These are phyloP conservation scores for Drosophila watanabei DNA, from an alignment of 1,140 invertebrate species.

Conservation along the genomic window DNA sequence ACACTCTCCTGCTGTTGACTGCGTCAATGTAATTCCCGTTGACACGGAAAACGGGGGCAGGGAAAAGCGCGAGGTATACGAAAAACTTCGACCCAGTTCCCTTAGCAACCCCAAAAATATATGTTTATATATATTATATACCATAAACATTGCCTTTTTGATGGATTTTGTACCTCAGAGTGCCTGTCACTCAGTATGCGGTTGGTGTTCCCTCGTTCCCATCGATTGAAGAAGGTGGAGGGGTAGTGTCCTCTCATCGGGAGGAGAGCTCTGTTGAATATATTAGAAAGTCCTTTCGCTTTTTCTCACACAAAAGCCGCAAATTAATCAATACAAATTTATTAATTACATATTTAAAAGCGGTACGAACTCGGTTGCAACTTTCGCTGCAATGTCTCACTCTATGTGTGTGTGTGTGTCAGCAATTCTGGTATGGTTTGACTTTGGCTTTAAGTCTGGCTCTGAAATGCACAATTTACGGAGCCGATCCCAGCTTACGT, in stretches of 20 bases:
- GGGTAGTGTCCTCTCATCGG: slow-evolving; percentile 19
- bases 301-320: slow-evolving; percentile 34
- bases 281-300: slow-evolving; percentile 57
- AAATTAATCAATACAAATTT: slow-evolving; percentile 57
- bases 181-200: slow-evolving; percentile 37
- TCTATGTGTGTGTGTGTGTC: slow-evolving; percentile 27
- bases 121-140: slow-evolving; percentile 14
- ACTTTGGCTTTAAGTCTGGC: slow-evolving; percentile 34
- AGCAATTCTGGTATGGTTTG: slow-evolving; percentile 50
- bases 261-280: slow-evolving; percentile 33
- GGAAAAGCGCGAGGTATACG: neutral
- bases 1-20: slow-evolving; percentile 32
- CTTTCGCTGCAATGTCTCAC: slow-evolving; percentile 44
- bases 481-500: slow-evolving; percentile 59
- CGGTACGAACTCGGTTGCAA: slow-evolving; percentile 23
- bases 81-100: slow-evolving; percentile 17
- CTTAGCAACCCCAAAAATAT: slow-evolving; percentile 39
- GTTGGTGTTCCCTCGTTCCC: slow-evolving; percentile 6
- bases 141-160: slow-evolving; percentile 9
- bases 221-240: slow-evolving; percentile 17
- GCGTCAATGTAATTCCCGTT: slow-evolving; percentile 67
- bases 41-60: slow-evolving; percentile 52
- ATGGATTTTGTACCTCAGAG: slow-evolving; percentile 43
- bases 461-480: slow-evolving; percentile 44
- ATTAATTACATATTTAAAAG: slow-evolving; percentile 63